These are phyloP conservation scores for Pangasianodon gigas DNA, from an alignment of 2,113 vertebrate genomes.

Conservation along the genomic window DNA sequence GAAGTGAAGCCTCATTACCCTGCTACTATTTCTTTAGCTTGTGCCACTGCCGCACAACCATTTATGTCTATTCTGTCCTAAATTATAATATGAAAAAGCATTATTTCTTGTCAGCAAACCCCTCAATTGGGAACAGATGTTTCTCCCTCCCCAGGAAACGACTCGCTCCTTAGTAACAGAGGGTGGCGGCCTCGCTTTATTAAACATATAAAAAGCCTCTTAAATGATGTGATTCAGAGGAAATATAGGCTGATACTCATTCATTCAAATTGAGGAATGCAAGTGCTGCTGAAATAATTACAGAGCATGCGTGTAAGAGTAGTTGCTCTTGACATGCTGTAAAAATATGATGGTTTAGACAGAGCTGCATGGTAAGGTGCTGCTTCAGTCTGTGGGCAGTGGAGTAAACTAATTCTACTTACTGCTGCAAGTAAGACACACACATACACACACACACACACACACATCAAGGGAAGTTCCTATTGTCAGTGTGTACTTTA, in stretches of 20 bases:
- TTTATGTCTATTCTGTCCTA: conserved; percentile 63
- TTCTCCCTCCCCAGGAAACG: conserved; percentile 68
- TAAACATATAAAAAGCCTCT: conserved; percentile 71
- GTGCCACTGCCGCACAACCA: conserved; percentile 46
- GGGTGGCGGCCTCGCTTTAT: conserved; percentile 68
- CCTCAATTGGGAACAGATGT: conserved; percentile 72
- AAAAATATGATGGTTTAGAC: conserved; percentile 52
- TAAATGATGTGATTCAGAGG: conserved; percentile 67
- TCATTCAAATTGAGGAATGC: conserved; percentile 64
- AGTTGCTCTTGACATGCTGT: conserved; percentile 42
- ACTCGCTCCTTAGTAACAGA: conserved; percentile 68
- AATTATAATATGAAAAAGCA: conserved; percentile 65
- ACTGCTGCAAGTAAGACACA: not conserved
- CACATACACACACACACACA: not conserved
- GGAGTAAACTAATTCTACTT: conserved; percentile 7
- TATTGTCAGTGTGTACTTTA: not conserved
- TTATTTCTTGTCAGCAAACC: conserved; percentile 59
- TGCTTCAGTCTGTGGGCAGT: conserved; percentile 22
- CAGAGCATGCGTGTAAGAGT: conserved; percentile 27
- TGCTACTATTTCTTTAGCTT: conserved; percentile 59
- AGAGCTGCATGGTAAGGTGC: not conserved
- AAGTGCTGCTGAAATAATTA: conserved; percentile 71
- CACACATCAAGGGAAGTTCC: not conserved
- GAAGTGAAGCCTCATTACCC: conserved; percentile 51
- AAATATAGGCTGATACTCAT: conserved; percentile 72